Conservation (phyloP, 2,888 invertebrate species). For the Cephus sareptanus region DNA sequence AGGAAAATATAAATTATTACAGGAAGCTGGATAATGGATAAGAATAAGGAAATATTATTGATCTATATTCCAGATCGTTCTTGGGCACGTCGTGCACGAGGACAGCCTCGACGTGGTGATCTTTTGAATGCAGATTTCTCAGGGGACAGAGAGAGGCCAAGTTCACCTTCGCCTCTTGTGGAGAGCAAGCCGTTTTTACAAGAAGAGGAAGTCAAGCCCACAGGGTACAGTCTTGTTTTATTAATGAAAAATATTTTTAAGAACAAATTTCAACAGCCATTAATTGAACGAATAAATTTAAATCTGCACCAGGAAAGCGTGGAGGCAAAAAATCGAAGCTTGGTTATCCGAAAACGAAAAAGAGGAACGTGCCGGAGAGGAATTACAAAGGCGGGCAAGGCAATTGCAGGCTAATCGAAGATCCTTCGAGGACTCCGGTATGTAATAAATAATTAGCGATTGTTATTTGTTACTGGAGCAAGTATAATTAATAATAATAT, state of each 20-base stretch:
- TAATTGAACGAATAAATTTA: neutral
- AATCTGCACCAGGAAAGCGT: conserved; percentile 72
- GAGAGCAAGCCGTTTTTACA: conserved; percentile 69
- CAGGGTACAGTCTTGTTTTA: conserved; percentile 64
- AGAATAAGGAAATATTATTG: neutral
- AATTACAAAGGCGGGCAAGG: conserved; percentile 74
- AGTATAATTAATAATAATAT: conserved; percentile 8
- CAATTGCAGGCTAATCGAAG: conserved; percentile 78
- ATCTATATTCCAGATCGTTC: conserved; percentile 76
- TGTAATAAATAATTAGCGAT: conserved; percentile 10
- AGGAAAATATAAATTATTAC: neutral
- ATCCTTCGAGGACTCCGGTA: conserved; percentile 88
- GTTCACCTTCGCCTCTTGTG: conserved; percentile 74
- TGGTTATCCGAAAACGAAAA: conserved; percentile 90
- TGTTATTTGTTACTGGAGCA: conserved; percentile 4
- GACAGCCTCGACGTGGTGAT: conserved; percentile 83
- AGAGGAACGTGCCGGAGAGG: conserved; percentile 79
- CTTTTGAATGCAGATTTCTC: conserved; percentile 79
- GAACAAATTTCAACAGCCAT: neutral
- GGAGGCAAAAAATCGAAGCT: conserved; percentile 91
- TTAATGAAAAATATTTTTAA: neutral
- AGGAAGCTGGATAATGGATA: neutral
- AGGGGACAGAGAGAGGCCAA: conserved; percentile 78
- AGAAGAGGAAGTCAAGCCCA: conserved; percentile 70
- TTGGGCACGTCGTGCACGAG: conserved; percentile 84